Base-by-base conservation (phyloP, 1,140 invertebrate species). In the Zaprionus taronus region DNA sequence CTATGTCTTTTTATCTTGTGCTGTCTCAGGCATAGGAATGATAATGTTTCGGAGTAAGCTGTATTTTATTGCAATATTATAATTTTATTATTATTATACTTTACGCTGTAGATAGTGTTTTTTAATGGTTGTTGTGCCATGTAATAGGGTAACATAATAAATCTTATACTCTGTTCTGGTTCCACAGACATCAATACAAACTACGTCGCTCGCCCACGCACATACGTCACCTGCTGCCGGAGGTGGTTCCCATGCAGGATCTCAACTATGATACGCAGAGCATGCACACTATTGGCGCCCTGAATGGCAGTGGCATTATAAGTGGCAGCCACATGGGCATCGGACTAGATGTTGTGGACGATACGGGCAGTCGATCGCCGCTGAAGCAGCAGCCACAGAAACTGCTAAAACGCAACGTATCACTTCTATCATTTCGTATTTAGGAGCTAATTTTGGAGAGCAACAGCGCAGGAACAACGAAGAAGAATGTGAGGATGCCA, bases 161-260 rank as follows among this genome's bases (percentile, higher is more conserved):
- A 17, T 2, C 31, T 2, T 0, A 22, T 17, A 28, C 26, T 34
- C 31, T 12, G 5, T 67, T 34, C 31, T 17, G 0, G 1, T 28
- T 38, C 22, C n/a, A 68, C 70, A 93, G 92, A 68, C 87, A 93
- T 58, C 94, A 96, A 71, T 96, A 96, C 91, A 95, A 95, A 62
- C 94, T 96, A 47, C 94, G 95, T 51, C 94, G 96, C 79, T 96
- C 96, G 65, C 95, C 96, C 49, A 95, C 95, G 22, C 96, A 96
- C 92, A 96, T 96, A 57, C 94, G 95, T 31, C 96, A 96, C 91
- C 91, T 96, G 69, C 92, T 96, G 81, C 95, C 95, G 15, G 94
- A 95, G 93, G 94, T 95, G 82, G 95, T 95, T 67, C 93, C 94
- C 63, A 93, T 94, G 92, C 93, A 94, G 86, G 94, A 95, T 72